These are phyloP conservation scores for Philereme transversata DNA, from an alignment of 2,888 invertebrate genomes.

Conservation along the genomic window DNA sequence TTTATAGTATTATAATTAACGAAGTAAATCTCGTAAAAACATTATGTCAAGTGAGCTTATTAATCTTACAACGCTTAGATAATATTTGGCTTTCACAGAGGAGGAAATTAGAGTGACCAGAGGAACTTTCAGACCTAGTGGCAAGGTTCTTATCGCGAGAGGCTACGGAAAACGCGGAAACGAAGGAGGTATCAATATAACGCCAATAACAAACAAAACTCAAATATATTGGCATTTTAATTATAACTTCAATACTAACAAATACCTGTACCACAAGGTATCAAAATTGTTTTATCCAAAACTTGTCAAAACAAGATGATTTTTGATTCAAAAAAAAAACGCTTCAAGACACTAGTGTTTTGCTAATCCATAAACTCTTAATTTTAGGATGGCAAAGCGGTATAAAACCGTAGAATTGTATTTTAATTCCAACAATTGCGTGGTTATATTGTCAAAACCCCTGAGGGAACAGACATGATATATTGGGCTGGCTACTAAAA, in stretches of 20 bases:
- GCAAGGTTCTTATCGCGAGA: slow-evolving; percentile 71
- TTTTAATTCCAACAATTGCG: slow-evolving; percentile 3
- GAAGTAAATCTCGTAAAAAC: neutral
- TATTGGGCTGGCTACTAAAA: slow-evolving; percentile 16
- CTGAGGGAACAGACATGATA: slow-evolving; percentile 15
- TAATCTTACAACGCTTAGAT: slow-evolving; percentile 35
- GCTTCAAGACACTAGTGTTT: slow-evolving; percentile 1
- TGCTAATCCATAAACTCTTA: neutral
- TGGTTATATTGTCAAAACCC: slow-evolving; percentile 8
- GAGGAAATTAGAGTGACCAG: slow-evolving; percentile 72
- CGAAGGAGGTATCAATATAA: slow-evolving; percentile 45
- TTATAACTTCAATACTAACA: neutral
- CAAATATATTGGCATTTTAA: neutral
- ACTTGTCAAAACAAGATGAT: neutral
- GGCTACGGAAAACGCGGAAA: slow-evolving; percentile 65
- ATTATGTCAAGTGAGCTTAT: slow-evolving; percentile 20
- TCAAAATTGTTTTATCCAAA: neutral
- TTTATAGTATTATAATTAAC: neutral
- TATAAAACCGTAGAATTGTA: slow-evolving; percentile 33
- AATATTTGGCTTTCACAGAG: slow-evolving; percentile 63
- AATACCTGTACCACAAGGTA: neutral
- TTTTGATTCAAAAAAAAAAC: neutral
- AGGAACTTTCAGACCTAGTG: slow-evolving; percentile 68
- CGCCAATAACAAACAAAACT: neutral
- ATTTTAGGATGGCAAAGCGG: slow-evolving; percentile 37